phyloP scores from a whole-genome alignment of 2,113 vertebrate genomes.

The Helogale parvula region DNA sequence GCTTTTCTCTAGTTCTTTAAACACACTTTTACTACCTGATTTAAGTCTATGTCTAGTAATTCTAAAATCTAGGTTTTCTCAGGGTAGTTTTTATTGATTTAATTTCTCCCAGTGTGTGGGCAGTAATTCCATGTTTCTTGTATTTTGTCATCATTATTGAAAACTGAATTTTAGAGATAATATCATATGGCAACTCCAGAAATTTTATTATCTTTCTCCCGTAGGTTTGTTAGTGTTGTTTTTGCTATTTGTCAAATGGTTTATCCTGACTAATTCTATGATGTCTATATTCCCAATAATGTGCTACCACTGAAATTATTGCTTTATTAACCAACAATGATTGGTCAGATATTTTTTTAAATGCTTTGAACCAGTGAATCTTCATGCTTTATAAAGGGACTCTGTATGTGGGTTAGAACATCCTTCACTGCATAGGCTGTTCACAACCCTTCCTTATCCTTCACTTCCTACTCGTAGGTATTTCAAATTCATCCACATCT shows the following conservation, averaged over 20 bases:
- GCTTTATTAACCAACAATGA: background rate
- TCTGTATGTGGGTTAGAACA: background rate
- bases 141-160: background rate
- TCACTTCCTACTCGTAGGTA: background rate
- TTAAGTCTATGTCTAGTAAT: background rate
- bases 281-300: background rate
- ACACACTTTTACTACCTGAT: background rate
- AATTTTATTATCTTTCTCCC: background rate
- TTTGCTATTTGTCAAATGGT: background rate
- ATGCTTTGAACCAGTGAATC: background rate
- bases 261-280: background rate
- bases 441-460: background rate
- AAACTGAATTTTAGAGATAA: background rate
- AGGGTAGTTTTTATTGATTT: background rate
- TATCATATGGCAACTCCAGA: background rate
- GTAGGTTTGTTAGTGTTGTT: background rate
- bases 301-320: background rate
- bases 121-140: background rate
- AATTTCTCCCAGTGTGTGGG: background rate
- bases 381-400: background rate
- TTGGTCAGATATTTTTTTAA: background rate
- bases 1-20: background rate
- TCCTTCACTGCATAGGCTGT: background rate
- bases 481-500: background rate
- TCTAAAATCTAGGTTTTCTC: background rate